Base-by-base conservation (phyloP, 2,797 vertebrate species). In the Mus spretus region DNA sequence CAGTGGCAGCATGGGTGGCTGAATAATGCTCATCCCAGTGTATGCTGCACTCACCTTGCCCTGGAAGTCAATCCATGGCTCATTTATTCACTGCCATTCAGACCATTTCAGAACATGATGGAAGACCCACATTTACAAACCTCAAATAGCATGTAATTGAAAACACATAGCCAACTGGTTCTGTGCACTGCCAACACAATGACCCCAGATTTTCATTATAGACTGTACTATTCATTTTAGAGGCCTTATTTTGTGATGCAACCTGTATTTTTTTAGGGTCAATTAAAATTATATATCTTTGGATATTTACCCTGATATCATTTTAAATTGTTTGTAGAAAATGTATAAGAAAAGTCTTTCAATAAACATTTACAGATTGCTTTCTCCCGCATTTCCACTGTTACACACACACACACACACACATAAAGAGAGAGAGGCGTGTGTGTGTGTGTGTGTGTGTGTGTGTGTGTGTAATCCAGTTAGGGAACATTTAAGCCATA, bases 261-360 rank as follows among this genome's bases (percentile, higher is more conserved):
- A 94, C 75, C 89, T 57, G 53, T 5, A 44, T 94, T 87, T 57
- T 67, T 89, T 89, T 75, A 28, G 28, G 19, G 20, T 59, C 14
- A 93, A 22, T 63, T 91, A 61, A 95, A 89, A 47, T 17, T 88
- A 28, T 20, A 61, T 61, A 61, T 78, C n/a, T 65, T 84, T 90
- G 11, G 44, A 79, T 89, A 91, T 85, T 94, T 26, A 78, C 79
- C 40, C 37, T 74, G 7, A 86, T 70, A 8, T 83, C 59, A 89
- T 63, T 94, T 37, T 78, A 91, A 93, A 57, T 59, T 86, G 37
- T 82, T 93, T 93, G 2, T 85, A 82, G 75, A 40, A 34, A 79
- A 57, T 81, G 0, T 63, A 3, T 74, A 92, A 88, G 53, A 80
- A 47, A 84, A 77, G 22, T 40, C 47, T 79, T 31, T 75, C 3